Percentiles rank a stretch among this genome's conserved stretches.
Evolutionary conservation across 2,797 vertebrate genomes (phyloP).

Genomic region (Zalophus californianus): DNA sequence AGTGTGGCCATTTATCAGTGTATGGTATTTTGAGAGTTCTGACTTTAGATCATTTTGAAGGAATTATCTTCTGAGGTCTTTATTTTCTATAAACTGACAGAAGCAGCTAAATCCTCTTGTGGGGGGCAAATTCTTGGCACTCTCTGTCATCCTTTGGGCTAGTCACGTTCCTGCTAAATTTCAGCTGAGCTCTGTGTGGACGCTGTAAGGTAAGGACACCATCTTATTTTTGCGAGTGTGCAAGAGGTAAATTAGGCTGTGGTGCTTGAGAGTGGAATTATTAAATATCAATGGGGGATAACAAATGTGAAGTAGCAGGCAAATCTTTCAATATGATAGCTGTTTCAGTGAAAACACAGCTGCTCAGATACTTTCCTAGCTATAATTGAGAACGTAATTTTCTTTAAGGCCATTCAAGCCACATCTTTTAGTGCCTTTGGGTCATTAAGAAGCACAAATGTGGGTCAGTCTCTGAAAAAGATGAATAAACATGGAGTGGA

Average conservation of each 20-base stretch:
- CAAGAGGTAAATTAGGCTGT: constrained; percentile 48
- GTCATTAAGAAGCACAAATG: constrained; percentile 58
- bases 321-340: constrained; percentile 63
- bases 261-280: constrained; percentile 64
- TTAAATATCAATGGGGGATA: constrained; percentile 74
- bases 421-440: constrained; percentile 63
- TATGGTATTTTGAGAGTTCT: constrained; percentile 39
- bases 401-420: constrained; percentile 64
- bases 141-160: constrained; percentile 37
- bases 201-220: background rate
- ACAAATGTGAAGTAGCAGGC: constrained; percentile 76
- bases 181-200: background rate
- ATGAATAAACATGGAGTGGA: constrained; percentile 44
- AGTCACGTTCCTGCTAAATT: constrained; percentile 38
- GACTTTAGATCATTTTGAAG: constrained; percentile 56
- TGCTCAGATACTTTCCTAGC: constrained; percentile 62
- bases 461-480: constrained; percentile 34
- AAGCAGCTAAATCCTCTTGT: constrained; percentile 40
- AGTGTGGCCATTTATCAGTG: background rate
- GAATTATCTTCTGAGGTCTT: constrained; percentile 55
- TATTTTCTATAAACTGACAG: constrained; percentile 48
- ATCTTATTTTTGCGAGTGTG: constrained; percentile 47
- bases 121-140: background rate
- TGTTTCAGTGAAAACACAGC: constrained; percentile 73
- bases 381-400: constrained; percentile 73